Conservation (phyloP, 1,140 invertebrate species). For the Hetaerina americana region DNA sequence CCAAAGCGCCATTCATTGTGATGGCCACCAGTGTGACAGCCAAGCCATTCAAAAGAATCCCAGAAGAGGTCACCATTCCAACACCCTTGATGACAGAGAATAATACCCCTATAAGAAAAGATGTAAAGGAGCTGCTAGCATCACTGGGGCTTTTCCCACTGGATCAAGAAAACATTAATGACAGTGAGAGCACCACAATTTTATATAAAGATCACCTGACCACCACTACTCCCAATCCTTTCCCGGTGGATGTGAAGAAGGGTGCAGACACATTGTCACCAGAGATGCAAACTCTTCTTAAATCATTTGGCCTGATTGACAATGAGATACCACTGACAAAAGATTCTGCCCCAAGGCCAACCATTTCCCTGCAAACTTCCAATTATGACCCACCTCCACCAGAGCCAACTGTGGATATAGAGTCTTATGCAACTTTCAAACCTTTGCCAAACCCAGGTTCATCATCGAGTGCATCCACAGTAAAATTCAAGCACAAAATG, state of each 20-base stretch:
- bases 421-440: conserved; percentile 42
- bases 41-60: background rate
- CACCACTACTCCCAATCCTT: background rate
- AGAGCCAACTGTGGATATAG: conserved; percentile 22
- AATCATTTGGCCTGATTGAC: conserved; percentile 27
- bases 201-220: background rate
- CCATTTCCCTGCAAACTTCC: conserved; percentile 13
- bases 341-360: conserved; percentile 16
- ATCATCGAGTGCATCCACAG: conserved; percentile 18
- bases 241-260: conserved; percentile 20
- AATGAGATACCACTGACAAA: conserved; percentile 9
- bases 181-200: background rate
- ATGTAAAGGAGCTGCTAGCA: conserved; percentile 6
- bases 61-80: background rate
- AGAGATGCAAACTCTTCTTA: conserved; percentile 29
- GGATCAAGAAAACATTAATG: background rate
- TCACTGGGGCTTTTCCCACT: conserved; percentile 1
- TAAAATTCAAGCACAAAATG: conserved; percentile 9
- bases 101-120: background rate
- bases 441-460: conserved; percentile 34
- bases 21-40: background rate
- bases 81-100: background rate
- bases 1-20: background rate
- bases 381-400: conserved; percentile 14
- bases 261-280: conserved; percentile 28